A percentile compares a stretch with the other conserved stretches of the same genome.
phyloP scores from a whole-genome alignment of 2,797 vertebrate genomes.

The Synaphobranchus kaupii region DNA sequence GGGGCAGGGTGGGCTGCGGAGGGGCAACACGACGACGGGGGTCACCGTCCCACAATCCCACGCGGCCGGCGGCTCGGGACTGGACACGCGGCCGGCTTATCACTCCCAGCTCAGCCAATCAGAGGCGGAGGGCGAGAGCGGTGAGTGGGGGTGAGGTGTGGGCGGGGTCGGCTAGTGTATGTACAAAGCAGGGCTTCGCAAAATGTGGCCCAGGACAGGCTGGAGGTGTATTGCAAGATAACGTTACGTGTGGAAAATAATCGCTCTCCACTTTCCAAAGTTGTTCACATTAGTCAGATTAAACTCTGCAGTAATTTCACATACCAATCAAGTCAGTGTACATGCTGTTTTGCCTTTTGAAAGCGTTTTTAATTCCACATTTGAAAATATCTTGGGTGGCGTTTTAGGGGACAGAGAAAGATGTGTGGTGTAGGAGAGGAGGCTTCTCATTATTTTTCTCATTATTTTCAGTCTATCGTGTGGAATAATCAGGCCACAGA shows the following conservation, averaged over 20 bases:
- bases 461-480: no score
- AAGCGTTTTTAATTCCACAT: no score
- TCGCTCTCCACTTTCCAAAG: not conserved
- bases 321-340: no score
- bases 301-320: no score
- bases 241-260: not conserved
- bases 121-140: conserved; percentile 56
- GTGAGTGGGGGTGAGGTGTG: conserved; percentile 52
- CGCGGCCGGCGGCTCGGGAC: not conserved
- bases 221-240: not conserved
- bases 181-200: not conserved
- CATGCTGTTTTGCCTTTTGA: no score
- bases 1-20: conserved; percentile 62
- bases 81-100: not conserved
- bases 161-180: not conserved
- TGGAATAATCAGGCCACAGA: not conserved
- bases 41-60: conserved; percentile 64
- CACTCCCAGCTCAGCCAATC: conserved; percentile 48
- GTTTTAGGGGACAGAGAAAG: no score
- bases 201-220: not conserved
- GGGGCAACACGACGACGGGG: conserved; percentile 55
- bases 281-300: not conserved
- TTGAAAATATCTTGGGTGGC: no score
- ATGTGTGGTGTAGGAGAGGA: not conserved
- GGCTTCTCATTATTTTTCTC: not conserved